Conservation (phyloP, 2,888 invertebrate genomes). For the Crocallis elinguaria region DNA sequence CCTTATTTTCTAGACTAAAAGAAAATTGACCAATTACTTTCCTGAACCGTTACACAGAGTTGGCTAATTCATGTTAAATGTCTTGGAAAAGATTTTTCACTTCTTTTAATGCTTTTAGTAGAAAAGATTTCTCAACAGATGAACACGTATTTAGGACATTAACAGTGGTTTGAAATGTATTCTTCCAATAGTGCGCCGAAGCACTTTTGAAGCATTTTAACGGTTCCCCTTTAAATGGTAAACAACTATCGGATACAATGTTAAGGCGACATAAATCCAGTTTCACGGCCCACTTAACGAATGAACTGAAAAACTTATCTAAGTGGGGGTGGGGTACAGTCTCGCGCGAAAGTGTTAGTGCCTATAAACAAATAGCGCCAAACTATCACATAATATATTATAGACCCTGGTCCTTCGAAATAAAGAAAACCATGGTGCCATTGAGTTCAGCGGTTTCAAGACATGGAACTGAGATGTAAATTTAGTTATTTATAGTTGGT, state of each 20-base stretch:
- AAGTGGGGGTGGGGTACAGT: conserved; percentile 54
- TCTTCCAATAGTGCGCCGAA: conserved; percentile 24
- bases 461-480: no score
- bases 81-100: background rate
- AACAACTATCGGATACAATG: conserved; percentile 62
- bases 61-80: background rate
- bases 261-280: conserved; percentile 71
- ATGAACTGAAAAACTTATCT: conserved; percentile 82
- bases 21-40: conserved; percentile 14
- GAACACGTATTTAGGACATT: no score
- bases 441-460: no score
- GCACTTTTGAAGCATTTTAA: conserved; percentile 43
- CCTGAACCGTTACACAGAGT: background rate
- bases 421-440: no score
- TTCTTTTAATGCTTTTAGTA: no score
- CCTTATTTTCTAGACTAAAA: conserved; percentile 25
- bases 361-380: background rate
- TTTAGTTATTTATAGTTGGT: no score
- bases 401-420: no score
- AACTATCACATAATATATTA: no score
- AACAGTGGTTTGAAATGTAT: no score
- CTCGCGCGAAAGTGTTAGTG: conserved; percentile 38
- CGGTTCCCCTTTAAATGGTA: conserved; percentile 51
- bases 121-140: no score
- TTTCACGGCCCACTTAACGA: conserved; percentile 79